A percentile compares a stretch with the other conserved stretches of the same genome.
Conservation (phyloP, 1,140 invertebrate genomes). For the Doryteuthis pealeii region DNA sequence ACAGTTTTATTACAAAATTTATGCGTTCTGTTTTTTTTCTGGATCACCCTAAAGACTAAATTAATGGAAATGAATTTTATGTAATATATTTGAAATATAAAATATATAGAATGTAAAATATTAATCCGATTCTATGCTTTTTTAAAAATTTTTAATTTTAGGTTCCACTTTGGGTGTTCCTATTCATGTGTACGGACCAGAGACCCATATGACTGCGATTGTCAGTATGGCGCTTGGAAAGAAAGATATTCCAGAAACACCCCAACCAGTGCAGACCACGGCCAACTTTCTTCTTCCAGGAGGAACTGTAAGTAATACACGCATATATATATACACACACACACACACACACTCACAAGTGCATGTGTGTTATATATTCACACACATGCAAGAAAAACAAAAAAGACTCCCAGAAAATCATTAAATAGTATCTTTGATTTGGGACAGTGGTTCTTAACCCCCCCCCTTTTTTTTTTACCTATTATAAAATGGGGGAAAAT, state of each 20-base stretch:
- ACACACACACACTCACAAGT: background rate
- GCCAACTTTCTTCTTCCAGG: conserved; percentile 89
- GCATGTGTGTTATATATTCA: background rate
- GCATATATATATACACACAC: no score
- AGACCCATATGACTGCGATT: conserved; percentile 99
- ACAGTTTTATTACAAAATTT: no score
- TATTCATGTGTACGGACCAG: conserved; percentile 94
- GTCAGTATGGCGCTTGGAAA: conserved; percentile 96
- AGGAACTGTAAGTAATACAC: conserved; percentile 41
- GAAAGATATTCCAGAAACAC: conserved; percentile 75
- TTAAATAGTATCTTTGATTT: no score
- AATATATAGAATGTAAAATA: no score
- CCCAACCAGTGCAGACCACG: conserved; percentile 74
- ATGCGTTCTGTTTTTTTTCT: no score
- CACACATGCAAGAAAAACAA: background rate
- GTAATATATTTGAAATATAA: no score
- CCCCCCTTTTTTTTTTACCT: no score
- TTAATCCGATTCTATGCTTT: no score
- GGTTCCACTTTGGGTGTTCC: conserved; percentile 86
- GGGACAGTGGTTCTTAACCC: no score
- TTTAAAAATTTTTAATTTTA: conserved; percentile 47
- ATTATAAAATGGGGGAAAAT: no score
- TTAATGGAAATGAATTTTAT: no score
- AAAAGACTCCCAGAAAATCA: background rate
- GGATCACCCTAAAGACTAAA: no score